phyloP scores from a whole-genome alignment of 2,888 invertebrate genomes.

The Aplocera efformata region DNA sequence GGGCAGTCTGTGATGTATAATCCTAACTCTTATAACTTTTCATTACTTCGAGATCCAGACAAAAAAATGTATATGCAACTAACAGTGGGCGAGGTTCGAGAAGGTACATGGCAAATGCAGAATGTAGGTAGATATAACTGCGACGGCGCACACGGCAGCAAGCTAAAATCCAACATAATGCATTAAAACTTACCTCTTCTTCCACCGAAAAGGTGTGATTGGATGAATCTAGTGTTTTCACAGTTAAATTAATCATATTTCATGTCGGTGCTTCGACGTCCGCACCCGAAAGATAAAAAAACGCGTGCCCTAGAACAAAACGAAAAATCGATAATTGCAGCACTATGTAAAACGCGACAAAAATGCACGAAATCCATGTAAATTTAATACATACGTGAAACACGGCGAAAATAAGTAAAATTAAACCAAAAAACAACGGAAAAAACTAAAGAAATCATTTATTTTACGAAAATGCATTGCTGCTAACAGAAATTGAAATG shows the following conservation, averaged over 20 bases:
- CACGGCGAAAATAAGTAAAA: conserved; percentile 13
- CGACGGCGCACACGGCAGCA: background rate
- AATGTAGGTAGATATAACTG: background rate
- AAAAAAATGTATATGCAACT: too few species aligned
- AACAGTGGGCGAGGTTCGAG: conserved; percentile 1
- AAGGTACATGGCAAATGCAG: conserved; percentile 3
- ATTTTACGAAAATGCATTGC: conserved; percentile 6
- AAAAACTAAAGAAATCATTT: conserved; percentile 1
- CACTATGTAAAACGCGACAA: conserved; percentile 5
- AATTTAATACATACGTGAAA: conserved; percentile 8
- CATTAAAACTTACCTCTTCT: conserved; percentile 84
- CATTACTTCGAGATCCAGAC: too few species aligned
- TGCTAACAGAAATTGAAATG: conserved; percentile 10
- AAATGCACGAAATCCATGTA: background rate
- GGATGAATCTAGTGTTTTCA: conserved; percentile 93
- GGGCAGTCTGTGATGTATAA: too few species aligned
- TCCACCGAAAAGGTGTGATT: conserved; percentile 91
- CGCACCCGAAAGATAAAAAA: conserved; percentile 4
- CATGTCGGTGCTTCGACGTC: conserved; percentile 10
- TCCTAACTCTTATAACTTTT: too few species aligned
- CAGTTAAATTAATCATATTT: conserved; percentile 90
- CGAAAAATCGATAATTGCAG: conserved; percentile 21
- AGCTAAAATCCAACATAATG: background rate
- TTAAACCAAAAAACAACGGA: conserved; percentile 2
- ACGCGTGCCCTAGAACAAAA: conserved; percentile 17